Conservation (phyloP, 1,140 invertebrate genomes). For the Conus ventricosus region DNA sequence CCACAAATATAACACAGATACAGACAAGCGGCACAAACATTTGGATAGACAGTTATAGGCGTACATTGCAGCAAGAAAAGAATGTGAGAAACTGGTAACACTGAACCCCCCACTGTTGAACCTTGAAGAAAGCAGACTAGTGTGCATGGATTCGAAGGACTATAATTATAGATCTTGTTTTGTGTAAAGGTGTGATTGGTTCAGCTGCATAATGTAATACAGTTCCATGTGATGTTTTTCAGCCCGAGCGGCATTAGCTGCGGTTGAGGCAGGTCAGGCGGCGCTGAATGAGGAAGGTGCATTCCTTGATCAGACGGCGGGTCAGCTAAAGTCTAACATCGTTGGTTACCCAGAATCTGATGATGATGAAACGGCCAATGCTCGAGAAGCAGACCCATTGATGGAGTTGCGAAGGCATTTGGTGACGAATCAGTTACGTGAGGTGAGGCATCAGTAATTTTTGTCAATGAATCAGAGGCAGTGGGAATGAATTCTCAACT, state of each 20-base stretch:
- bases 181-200: no score
- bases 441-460: slow-evolving; percentile 41
- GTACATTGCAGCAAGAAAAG: no score
- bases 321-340: slow-evolving; percentile 47
- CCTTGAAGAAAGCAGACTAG: no score
- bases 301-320: slow-evolving; percentile 22
- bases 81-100: no score
- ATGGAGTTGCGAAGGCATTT: slow-evolving; percentile 62
- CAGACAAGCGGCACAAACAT: no score
- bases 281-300: slow-evolving; percentile 29
- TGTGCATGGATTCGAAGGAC: no score
- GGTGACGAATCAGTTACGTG: slow-evolving; percentile 67
- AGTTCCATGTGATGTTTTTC: not conserved
- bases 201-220: no score
- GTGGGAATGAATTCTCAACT: not conserved
- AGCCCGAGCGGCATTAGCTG: slow-evolving; percentile 49
- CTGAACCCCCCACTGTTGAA: no score
- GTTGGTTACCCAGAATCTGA: slow-evolving; percentile 52
- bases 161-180: no score
- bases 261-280: slow-evolving; percentile 32
- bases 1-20: no score
- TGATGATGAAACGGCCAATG: slow-evolving; percentile 45
- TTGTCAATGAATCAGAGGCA: not conserved
- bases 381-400: slow-evolving; percentile 45
- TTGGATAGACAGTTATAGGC: no score